These are phyloP conservation scores for Bombus cullumanus DNA, from an alignment of 1,140 invertebrate species.

Conservation along the genomic window DNA sequence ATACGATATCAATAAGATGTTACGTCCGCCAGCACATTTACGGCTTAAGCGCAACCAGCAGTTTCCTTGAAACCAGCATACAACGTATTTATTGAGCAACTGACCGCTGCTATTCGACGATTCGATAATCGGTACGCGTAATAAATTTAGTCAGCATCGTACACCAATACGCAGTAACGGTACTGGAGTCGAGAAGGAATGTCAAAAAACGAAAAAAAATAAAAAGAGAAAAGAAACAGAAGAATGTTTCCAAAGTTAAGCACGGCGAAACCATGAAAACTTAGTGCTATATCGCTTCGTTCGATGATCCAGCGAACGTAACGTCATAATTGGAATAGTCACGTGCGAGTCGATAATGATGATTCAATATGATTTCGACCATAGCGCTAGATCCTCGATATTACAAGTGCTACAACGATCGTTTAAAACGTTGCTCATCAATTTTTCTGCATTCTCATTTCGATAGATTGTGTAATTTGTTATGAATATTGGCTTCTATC, in stretches of 20 bases:
- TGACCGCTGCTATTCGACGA: constrained; percentile 34
- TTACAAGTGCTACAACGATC: too few relatives aligned
- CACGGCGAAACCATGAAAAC: neutral
- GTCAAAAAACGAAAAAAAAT: constrained; percentile 29
- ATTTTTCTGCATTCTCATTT: too few relatives aligned
- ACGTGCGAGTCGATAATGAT: too few relatives aligned
- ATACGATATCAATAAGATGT: too few relatives aligned
- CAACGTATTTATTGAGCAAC: constrained; percentile 3
- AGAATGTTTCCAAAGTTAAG: constrained; percentile 5
- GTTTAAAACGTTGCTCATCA: too few relatives aligned
- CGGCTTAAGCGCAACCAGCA: too few relatives aligned
- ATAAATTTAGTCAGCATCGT: constrained; percentile 59
- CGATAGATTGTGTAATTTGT: too few relatives aligned
- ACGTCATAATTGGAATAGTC: neutral
- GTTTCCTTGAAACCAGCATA: too few relatives aligned
- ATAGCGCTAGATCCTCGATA: too few relatives aligned
- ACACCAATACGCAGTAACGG: constrained; percentile 60
- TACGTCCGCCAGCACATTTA: too few relatives aligned
- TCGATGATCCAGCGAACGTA: neutral
- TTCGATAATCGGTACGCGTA: constrained; percentile 50
- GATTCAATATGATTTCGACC: too few relatives aligned
- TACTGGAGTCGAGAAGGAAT: constrained; percentile 48
- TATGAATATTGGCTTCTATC: too few relatives aligned
- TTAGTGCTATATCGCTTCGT: constrained; percentile 10
- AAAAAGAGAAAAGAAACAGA: neutral